These are phyloP conservation scores for Piaya cayana DNA, from an alignment of 2,113 vertebrate species.

Conservation along the genomic window DNA sequence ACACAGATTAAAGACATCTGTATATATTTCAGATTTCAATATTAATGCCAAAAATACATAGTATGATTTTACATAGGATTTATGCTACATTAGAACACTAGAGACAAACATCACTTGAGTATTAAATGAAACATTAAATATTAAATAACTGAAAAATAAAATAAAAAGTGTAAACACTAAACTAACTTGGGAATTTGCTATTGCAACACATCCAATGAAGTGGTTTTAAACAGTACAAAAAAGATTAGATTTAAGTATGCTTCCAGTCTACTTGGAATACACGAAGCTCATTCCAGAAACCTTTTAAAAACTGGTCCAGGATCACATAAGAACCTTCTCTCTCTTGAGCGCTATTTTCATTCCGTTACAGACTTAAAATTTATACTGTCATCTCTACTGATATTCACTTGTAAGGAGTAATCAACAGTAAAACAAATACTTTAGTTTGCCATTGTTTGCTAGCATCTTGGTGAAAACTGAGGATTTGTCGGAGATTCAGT, in stretches of 20 bases:
- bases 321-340: conserved; percentile 55
- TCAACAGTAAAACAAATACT: conserved; percentile 56
- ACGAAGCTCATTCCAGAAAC: conserved; percentile 85
- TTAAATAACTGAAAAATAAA: conserved; percentile 98
- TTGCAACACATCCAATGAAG: conserved; percentile 97
- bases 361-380: conserved; percentile 53
- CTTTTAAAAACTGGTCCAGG: conserved; percentile 78
- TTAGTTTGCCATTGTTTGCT: conserved; percentile 55
- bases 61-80: conserved; percentile 96
- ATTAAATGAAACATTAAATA: conserved; percentile 99
- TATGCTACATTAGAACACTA: conserved; percentile 97
- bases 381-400: conserved; percentile 36
- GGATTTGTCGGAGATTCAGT: conserved; percentile 95
- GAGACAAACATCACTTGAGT: conserved; percentile 94
- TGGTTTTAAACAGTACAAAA: conserved; percentile 97
- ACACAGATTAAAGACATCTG: conserved; percentile 85
- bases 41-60: conserved; percentile 99
- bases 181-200: conserved; percentile 91
- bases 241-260: conserved; percentile 85
- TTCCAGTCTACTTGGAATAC: conserved; percentile 92
- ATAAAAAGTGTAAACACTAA: conserved; percentile 97
- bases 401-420: conserved; percentile 45
- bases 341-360: conserved; percentile 36
- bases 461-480: conserved; percentile 94
- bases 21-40: conserved; percentile 96